Evolutionary conservation across 2,113 vertebrate genomes (phyloP).

Genomic region (Herpetotheres cachinnans): DNA sequence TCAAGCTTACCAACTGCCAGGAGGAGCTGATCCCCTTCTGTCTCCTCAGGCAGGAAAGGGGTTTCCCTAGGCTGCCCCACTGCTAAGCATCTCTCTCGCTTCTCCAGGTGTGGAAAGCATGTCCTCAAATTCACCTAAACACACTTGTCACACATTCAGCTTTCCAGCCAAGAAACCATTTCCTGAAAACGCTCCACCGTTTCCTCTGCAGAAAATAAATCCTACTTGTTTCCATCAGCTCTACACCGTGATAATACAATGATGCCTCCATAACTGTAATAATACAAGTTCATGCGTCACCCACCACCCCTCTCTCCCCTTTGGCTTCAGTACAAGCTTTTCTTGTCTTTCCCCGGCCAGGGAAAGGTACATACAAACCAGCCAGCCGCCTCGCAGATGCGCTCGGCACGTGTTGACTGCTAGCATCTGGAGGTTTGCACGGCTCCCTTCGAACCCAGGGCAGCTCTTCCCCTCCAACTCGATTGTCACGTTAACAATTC

Average conservation of each 20-base stretch:
- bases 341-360: not conserved
- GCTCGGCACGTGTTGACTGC: not conserved
- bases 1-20: not conserved
- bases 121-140: not conserved
- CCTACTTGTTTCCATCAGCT: not conserved
- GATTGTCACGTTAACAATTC: not conserved
- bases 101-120: not conserved
- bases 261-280: not conserved
- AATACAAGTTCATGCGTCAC: not conserved
- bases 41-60: not conserved
- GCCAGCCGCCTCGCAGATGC: not conserved
- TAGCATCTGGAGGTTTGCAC: not conserved
- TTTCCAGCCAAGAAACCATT: not conserved
- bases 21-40: not conserved
- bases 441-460: not conserved
- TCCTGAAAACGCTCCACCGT: not conserved
- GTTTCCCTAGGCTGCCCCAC: not conserved
- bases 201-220: not conserved
- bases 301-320: not conserved
- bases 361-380: not conserved
- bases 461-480: not conserved
- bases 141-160: not conserved
- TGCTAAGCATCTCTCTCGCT: not conserved
- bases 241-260: not conserved
- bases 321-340: not conserved